A percentile compares a stretch with the other conserved stretches of the same genome.
phyloP scores from a whole-genome alignment of 2,888 invertebrate genomes.

The Eupithecia pulchellata region DNA sequence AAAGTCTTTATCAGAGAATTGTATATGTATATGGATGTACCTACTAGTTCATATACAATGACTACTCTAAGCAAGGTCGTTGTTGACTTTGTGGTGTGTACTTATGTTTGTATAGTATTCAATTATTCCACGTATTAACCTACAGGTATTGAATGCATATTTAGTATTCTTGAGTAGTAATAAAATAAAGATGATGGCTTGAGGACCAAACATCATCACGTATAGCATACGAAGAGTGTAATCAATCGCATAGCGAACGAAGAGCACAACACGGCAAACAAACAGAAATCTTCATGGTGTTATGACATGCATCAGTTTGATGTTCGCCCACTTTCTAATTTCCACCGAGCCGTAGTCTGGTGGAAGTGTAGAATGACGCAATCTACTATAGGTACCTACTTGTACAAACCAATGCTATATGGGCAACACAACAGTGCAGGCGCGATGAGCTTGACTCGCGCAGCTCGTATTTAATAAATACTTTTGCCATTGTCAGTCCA shows the following conservation, averaged over 20 bases:
- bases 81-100: slow-evolving; percentile 15
- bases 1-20: slow-evolving; percentile 4
- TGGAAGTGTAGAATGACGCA: slow-evolving; percentile 57
- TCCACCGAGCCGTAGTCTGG: slow-evolving; percentile 61
- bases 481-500: slow-evolving; percentile 49
- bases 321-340: slow-evolving; percentile 72
- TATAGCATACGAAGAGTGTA: neutral
- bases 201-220: neutral
- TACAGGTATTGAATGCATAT: slow-evolving; percentile 11
- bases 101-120: slow-evolving; percentile 1
- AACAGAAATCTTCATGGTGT: slow-evolving; percentile 43
- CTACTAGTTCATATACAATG: slow-evolving; percentile 16
- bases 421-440: slow-evolving; percentile 53
- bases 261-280: slow-evolving; percentile 17
- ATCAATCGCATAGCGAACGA: neutral
- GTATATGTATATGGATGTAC: neutral
- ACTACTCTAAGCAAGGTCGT: slow-evolving; percentile 25
- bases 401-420: slow-evolving; percentile 53
- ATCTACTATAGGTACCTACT: slow-evolving; percentile 44
- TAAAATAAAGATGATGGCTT: slow-evolving; percentile 6
- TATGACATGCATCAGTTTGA: slow-evolving; percentile 53
- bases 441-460: slow-evolving; percentile 23
- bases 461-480: slow-evolving; percentile 54
- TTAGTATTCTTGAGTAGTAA: slow-evolving; percentile 6
- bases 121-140: slow-evolving; percentile 15